Conservation (phyloP, 35 echinoderm and acorn worm species). For the Heliocidaris tuberculata region DNA sequence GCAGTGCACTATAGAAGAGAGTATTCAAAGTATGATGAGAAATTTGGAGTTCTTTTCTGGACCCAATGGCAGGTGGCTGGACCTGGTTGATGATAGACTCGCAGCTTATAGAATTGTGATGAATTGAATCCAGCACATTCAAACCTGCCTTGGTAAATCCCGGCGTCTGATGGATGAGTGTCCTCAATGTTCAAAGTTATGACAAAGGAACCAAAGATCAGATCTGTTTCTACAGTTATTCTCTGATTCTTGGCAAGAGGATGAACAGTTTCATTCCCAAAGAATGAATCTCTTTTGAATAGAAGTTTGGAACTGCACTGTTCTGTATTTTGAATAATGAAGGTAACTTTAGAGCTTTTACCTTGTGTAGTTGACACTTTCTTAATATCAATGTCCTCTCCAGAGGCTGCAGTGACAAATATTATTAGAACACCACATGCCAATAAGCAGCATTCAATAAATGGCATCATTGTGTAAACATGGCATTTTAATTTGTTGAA, state of each 20-base stretch:
- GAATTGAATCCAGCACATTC: background rate
- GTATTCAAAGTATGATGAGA: background rate
- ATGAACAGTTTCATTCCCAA: background rate
- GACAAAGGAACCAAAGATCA: background rate
- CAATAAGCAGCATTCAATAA: background rate
- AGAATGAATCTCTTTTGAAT: background rate
- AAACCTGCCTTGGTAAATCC: background rate
- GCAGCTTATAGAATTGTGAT: background rate
- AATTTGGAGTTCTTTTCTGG: background rate
- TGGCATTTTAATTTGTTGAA: background rate
- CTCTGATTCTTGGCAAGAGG: background rate
- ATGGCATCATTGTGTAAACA: background rate
- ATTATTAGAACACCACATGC: background rate
- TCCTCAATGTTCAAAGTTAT: background rate
- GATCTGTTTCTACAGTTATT: background rate
- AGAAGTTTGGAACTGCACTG: background rate
- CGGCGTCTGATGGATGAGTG: background rate
- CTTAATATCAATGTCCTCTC: background rate
- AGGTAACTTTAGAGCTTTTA: background rate
- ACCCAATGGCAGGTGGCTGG: background rate
- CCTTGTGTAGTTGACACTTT: background rate
- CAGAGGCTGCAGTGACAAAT: background rate
- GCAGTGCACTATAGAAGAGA: background rate
- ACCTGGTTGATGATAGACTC: background rate
- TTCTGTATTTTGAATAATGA: background rate